phyloP scores from a whole-genome alignment of 2,888 invertebrate genomes.

The Ditula angustiorana region DNA sequence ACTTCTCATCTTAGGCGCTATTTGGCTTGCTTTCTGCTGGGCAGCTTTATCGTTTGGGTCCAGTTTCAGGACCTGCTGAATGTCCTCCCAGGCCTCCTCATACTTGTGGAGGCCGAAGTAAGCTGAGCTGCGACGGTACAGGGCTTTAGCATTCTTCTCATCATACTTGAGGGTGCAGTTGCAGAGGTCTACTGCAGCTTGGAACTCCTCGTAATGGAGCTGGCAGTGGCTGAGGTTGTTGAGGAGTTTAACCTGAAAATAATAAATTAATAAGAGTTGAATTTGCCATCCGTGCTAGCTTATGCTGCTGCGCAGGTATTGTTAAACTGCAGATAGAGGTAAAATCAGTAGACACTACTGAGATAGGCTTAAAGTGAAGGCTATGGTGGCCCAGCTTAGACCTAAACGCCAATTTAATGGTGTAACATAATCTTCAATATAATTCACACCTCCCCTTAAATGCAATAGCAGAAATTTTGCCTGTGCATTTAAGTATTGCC shows the following conservation, averaged over 20 bases:
- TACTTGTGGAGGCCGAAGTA: slow-evolving; percentile 87
- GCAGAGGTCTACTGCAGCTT: slow-evolving; percentile 89
- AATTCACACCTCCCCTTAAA: neutral
- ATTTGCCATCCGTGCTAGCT: too few relatives aligned
- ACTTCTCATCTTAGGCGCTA: slow-evolving; percentile 84
- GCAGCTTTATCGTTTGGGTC: slow-evolving; percentile 89
- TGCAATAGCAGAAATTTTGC: neutral
- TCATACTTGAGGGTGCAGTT: slow-evolving; percentile 91
- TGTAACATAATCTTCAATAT: too few relatives aligned
- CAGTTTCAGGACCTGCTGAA: slow-evolving; percentile 82
- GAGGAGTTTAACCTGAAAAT: slow-evolving; percentile 86
- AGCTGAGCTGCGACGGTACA: slow-evolving; percentile 94
- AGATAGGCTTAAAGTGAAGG: too few relatives aligned
- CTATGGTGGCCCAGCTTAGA: too few relatives aligned
- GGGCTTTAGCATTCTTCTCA: slow-evolving; percentile 92
- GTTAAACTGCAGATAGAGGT: too few relatives aligned
- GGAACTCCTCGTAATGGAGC: slow-evolving; percentile 88
- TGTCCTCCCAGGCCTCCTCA: slow-evolving; percentile 87
- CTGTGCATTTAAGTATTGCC: too few relatives aligned
- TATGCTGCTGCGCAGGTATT: too few relatives aligned
- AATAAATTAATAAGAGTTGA: neutral
- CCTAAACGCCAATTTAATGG: too few relatives aligned
- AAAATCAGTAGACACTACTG: too few relatives aligned
- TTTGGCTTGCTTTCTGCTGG: slow-evolving; percentile 83
- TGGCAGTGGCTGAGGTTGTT: slow-evolving; percentile 95